A percentile compares a stretch with the other conserved stretches of the same genome.
phyloP scores from a whole-genome alignment of 2,888 invertebrate genomes.

The Dynastes maya region DNA sequence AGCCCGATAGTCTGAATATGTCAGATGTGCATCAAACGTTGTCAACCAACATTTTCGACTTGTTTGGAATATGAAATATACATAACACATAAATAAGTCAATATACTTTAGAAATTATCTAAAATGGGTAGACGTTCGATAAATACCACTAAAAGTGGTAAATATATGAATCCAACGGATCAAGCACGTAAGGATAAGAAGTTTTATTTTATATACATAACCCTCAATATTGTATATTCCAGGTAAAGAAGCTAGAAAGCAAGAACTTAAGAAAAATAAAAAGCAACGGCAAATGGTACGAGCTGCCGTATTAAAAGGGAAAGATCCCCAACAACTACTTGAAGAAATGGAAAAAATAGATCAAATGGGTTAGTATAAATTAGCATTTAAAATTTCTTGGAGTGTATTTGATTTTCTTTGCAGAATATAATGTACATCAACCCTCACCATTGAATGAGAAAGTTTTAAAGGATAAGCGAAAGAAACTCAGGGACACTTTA shows the following conservation, averaged over 20 bases:
- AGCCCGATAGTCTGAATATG: background rate
- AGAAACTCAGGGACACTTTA: slow-evolving; percentile 95
- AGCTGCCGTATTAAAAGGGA: slow-evolving; percentile 97
- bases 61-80: background rate
- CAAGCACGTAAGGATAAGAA: slow-evolving; percentile 90
- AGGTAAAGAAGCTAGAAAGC: slow-evolving; percentile 98
- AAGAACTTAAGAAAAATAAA: slow-evolving; percentile 98
- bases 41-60: background rate
- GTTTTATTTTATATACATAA: slow-evolving; percentile 39
- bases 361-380: slow-evolving; percentile 87
- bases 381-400: background rate
- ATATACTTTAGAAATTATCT: slow-evolving; percentile 3
- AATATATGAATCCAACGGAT: slow-evolving; percentile 99
- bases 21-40: background rate
- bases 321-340: slow-evolving; percentile 95
- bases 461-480: slow-evolving; percentile 95
- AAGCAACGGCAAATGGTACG: slow-evolving; percentile 96
- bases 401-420: background rate
- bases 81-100: background rate
- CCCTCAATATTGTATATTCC: slow-evolving; percentile 56
- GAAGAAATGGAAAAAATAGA: slow-evolving; percentile 98
- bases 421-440: slow-evolving; percentile 95
- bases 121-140: slow-evolving; percentile 97
- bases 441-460: slow-evolving; percentile 97
- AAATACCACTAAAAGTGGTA: slow-evolving; percentile 99